These are phyloP conservation scores for Tragelaphus buxtoni DNA, from an alignment of 2,113 vertebrate genomes.

Conservation along the genomic window DNA sequence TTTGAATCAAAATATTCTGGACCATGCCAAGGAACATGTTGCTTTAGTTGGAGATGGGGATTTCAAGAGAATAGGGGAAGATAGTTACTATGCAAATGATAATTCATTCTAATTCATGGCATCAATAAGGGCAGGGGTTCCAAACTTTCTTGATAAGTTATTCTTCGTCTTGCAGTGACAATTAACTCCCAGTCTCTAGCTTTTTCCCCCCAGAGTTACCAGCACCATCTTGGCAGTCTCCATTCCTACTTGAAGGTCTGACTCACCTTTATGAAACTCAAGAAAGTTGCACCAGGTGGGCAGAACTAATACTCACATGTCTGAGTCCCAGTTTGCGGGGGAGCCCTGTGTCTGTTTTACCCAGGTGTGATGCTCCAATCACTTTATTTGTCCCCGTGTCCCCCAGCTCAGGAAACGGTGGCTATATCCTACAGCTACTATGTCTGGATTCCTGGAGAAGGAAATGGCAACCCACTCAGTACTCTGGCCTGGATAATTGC, in stretches of 20 bases:
- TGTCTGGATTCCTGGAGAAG: not conserved
- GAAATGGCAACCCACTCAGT: not conserved
- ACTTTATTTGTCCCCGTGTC: not conserved
- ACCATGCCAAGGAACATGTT: not conserved
- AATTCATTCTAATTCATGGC: not conserved
- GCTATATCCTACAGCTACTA: not conserved
- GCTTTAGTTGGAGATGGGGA: not conserved
- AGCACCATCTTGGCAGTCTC: not conserved
- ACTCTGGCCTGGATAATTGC: not conserved
- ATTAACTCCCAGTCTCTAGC: not conserved
- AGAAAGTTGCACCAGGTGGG: not conserved
- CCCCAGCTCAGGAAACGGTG: not conserved
- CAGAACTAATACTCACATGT: no score
- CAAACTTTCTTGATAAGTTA: not conserved
- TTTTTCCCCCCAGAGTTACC: accelerated
- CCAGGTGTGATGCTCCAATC: not conserved
- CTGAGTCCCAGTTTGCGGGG: not conserved
- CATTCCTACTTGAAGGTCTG: not conserved
- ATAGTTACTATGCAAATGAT: not conserved
- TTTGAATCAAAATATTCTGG: not conserved
- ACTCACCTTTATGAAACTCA: not conserved
- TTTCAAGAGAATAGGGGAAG: not conserved
- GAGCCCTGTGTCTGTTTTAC: not conserved
- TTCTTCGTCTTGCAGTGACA: not conserved
- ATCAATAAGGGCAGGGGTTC: accelerated